phyloP scores from a whole-genome alignment of 1,140 invertebrate species.

The Heliconius nattereri region DNA sequence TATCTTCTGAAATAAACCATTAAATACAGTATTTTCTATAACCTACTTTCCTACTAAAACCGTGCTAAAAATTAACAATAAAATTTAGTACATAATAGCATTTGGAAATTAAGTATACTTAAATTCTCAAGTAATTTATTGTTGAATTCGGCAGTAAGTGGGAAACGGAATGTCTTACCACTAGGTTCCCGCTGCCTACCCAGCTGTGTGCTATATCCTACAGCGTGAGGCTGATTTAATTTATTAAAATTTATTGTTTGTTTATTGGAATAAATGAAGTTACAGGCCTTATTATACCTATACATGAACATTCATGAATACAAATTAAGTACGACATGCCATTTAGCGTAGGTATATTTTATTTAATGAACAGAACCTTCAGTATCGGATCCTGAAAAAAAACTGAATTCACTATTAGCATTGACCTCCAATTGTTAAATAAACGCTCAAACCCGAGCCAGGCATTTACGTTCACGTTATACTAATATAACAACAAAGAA shows the following conservation, averaged over 20 bases:
- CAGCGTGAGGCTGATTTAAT: too few species aligned
- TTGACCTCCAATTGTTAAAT: slow-evolving; percentile 45
- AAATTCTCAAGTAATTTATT: background rate
- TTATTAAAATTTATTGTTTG: background rate
- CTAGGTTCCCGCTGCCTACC: too few species aligned
- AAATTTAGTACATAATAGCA: too few species aligned
- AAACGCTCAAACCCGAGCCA: slow-evolving; percentile 39
- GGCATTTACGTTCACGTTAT: slow-evolving; percentile 35
- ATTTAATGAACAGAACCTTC: background rate
- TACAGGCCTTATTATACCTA: background rate
- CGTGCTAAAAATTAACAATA: background rate
- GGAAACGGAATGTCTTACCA: too few species aligned
- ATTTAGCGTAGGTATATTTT: background rate
- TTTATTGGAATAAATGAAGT: background rate
- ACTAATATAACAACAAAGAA: slow-evolving; percentile 43
- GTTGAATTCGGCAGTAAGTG: too few species aligned
- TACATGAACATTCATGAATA: background rate
- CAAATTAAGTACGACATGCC: slow-evolving; percentile 9
- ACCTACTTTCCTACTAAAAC: background rate
- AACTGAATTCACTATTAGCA: slow-evolving; percentile 43
- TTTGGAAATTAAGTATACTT: background rate
- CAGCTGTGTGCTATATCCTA: too few species aligned
- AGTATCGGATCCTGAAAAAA: slow-evolving; percentile 13
- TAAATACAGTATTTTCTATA: background rate
- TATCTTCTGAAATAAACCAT: slow-evolving; percentile 18